Percentiles rank a stretch among this genome's conserved stretches.
Conservation (phyloP, 2,113 vertebrate species). For the Menidia beryllina region DNA sequence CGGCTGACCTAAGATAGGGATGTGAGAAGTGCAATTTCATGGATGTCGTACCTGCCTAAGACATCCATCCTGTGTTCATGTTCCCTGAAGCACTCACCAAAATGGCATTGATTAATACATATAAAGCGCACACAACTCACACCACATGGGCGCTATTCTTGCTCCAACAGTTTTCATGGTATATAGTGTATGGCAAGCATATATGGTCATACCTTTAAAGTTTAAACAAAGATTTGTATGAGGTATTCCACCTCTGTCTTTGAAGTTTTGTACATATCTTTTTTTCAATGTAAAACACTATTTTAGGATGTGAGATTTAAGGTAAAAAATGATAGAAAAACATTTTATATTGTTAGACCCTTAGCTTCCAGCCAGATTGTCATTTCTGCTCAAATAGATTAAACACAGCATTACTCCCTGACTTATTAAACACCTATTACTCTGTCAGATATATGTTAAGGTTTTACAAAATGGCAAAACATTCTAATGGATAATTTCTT, state of each 20-base stretch:
- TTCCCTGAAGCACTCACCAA: constrained; percentile 49
- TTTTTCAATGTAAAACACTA: constrained; percentile 35
- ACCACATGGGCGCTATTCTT: constrained; percentile 28
- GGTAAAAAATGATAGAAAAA: constrained; percentile 44
- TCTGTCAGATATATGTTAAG: too few relatives aligned
- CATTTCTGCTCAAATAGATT: constrained; percentile 21
- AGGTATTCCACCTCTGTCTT: constrained; percentile 21
- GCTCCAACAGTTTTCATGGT: constrained; percentile 36
- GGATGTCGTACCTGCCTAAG: constrained; percentile 47
- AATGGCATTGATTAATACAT: constrained; percentile 55
- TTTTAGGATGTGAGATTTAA: constrained; percentile 17
- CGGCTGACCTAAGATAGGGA: constrained; percentile 53
- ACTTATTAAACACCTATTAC: too few relatives aligned
- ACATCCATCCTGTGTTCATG: constrained; percentile 44
- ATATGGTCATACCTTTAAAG: constrained; percentile 1
- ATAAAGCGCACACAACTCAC: constrained; percentile 3
- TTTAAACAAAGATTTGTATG: constrained; percentile 3
- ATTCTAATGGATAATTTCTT: neutral
- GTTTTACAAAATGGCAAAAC: neutral
- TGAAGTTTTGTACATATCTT: constrained; percentile 25
- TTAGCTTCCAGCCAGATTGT: constrained; percentile 18
- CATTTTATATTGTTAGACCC: constrained; percentile 39
- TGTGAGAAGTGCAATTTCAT: constrained; percentile 70
- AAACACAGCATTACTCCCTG: neutral
- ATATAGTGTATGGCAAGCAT: constrained; percentile 53